Conservation (phyloP, 1,140 invertebrate species). For the Ctenoplectra terminalis region DNA sequence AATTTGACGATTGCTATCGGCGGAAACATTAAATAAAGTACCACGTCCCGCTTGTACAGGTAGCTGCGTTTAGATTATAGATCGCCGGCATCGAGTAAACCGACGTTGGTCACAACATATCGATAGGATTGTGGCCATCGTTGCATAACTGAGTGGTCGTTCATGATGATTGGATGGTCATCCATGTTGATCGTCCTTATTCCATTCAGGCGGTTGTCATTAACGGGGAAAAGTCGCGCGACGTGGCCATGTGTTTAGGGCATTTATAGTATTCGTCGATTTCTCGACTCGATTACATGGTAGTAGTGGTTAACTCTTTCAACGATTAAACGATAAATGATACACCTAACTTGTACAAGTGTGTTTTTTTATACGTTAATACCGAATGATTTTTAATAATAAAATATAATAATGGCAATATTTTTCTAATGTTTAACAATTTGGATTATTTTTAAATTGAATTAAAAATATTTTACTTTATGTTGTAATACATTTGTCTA, state of each 20-base stretch:
- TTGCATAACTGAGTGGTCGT: constrained; percentile 79
- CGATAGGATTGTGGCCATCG: constrained; percentile 71
- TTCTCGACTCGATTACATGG: neutral
- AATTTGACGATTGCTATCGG: constrained; percentile 73
- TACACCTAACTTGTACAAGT: too few relatives aligned
- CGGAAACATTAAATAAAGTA: constrained; percentile 76
- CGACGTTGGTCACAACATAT: constrained; percentile 49
- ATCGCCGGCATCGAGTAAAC: constrained; percentile 44
- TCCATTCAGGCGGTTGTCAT: constrained; percentile 59
- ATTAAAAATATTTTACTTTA: too few relatives aligned
- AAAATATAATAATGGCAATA: too few relatives aligned
- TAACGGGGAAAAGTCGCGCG: neutral
- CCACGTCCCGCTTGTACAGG: constrained; percentile 48
- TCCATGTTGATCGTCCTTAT: constrained; percentile 30
- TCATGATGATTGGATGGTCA: constrained; percentile 71
- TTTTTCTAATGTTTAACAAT: too few relatives aligned
- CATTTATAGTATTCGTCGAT: neutral
- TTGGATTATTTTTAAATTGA: too few relatives aligned
- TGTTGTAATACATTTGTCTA: too few relatives aligned
- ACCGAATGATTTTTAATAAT: too few relatives aligned
- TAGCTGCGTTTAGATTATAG: constrained; percentile 69
- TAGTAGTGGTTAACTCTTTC: neutral
- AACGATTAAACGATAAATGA: neutral
- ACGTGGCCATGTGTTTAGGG: neutral
- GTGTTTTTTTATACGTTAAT: too few relatives aligned